These are phyloP conservation scores for Dallia pectoralis DNA, from an alignment of 2,797 vertebrate genomes.

Conservation along the genomic window DNA sequence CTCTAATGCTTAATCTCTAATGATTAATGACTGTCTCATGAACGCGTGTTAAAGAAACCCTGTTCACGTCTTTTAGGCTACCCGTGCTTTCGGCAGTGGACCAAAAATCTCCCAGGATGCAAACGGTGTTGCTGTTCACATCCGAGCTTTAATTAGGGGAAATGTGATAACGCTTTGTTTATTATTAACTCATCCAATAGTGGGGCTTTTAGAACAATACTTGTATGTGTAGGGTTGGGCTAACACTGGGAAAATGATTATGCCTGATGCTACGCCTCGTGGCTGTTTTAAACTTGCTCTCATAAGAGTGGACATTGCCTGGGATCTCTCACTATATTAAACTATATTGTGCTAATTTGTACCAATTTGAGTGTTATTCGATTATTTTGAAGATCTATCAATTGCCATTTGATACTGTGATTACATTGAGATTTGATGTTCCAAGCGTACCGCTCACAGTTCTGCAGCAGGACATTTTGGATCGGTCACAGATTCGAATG, in stretches of 20 bases:
- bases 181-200: neutral
- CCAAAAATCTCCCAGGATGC: neutral
- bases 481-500: too few relatives aligned
- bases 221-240: neutral
- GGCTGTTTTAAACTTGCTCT: neutral
- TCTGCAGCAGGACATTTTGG: too few relatives aligned
- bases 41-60: neutral
- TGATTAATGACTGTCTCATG: neutral
- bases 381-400: too few relatives aligned
- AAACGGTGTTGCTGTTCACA: slow-evolving; percentile 3
- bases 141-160: neutral
- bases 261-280: neutral
- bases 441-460: too few relatives aligned
- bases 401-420: too few relatives aligned
- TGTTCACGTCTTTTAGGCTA: neutral
- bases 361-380: too few relatives aligned
- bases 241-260: neutral
- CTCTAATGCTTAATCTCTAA: neutral
- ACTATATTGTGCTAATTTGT: too few relatives aligned
- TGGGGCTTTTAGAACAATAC: neutral
- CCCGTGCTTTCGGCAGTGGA: neutral
- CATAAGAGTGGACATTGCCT: neutral
- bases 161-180: neutral
- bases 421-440: too few relatives aligned
- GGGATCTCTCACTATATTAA: too few relatives aligned